Conservation (phyloP, 1,140 invertebrate species). For the Macrobrachium nipponense region DNA sequence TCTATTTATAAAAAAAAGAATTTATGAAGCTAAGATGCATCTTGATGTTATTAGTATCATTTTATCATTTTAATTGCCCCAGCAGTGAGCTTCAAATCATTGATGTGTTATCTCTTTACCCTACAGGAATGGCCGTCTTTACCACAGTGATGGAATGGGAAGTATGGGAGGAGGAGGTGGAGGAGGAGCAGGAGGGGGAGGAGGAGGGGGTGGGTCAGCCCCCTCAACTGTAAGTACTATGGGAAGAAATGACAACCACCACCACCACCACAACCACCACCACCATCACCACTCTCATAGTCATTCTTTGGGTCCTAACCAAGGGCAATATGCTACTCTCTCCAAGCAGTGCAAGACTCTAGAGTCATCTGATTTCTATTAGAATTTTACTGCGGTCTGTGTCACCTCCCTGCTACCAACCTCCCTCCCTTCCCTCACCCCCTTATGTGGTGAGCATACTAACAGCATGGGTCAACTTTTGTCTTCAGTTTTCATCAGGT, state of each 20-base stretch:
- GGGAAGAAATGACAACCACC: conserved; percentile 31
- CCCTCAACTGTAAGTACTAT: conserved; percentile 50
- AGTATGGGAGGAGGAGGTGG: conserved; percentile 58
- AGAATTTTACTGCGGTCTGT: conserved; percentile 70
- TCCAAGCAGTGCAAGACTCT: conserved; percentile 95
- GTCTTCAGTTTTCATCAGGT: too few species aligned
- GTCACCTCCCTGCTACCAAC: background rate
- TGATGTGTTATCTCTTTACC: conserved; percentile 4
- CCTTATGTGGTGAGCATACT: too few species aligned
- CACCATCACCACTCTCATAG: conserved; percentile 55
- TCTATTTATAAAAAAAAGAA: too few species aligned
- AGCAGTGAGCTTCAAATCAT: too few species aligned
- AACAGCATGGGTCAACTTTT: too few species aligned
- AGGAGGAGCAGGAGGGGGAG: conserved; percentile 28
- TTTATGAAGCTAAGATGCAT: too few species aligned
- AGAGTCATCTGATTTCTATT: conserved; percentile 95
- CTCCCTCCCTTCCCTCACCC: too few species aligned
- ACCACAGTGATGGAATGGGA: conserved; percentile 62
- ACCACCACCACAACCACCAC: conserved; percentile 60
- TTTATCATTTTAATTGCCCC: too few species aligned
- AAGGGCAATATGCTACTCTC: conserved; percentile 75
- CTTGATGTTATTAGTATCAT: too few species aligned
- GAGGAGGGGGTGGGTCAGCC: conserved; percentile 37
- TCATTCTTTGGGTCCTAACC: conserved; percentile 62
- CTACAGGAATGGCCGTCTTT: conserved; percentile 62